Conservation (phyloP, 2,797 vertebrate genomes). For the Silurus lanzhouensis region DNA sequence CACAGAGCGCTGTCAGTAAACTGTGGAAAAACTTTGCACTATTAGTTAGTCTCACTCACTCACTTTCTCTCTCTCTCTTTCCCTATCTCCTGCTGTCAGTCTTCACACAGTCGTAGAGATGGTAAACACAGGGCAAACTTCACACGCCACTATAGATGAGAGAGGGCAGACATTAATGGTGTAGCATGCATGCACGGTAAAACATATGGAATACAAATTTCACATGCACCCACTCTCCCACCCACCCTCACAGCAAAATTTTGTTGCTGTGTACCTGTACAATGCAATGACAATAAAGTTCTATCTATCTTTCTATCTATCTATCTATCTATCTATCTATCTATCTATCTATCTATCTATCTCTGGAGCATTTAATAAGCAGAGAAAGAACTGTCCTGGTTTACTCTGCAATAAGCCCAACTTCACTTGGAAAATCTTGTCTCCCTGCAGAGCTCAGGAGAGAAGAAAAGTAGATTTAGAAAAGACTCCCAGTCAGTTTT, state of each 20-base stretch:
- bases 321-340: no score
- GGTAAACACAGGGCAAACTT: constrained; percentile 45
- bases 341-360: no score
- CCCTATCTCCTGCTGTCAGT: constrained; percentile 26
- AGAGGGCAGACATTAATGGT: constrained; percentile 31
- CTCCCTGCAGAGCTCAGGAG: constrained; percentile 10
- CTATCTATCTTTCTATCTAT: no score
- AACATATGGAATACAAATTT: constrained; percentile 42
- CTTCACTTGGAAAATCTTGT: constrained; percentile 26
- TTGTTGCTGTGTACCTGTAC: no score
- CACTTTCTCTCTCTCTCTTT: background rate
- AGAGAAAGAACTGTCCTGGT: constrained; percentile 28
- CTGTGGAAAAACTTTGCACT: constrained; percentile 19
- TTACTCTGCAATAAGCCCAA: constrained; percentile 32
- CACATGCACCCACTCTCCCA: background rate
- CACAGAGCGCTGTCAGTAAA: constrained; percentile 30
- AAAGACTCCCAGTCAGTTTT: constrained; percentile 15
- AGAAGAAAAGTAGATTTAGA: constrained; percentile 32
- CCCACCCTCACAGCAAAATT: no score
- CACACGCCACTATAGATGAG: constrained; percentile 35
- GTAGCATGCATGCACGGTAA: constrained; percentile 33
- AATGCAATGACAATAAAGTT: no score
- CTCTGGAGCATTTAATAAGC: constrained; percentile 21
- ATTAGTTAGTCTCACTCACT: background rate
- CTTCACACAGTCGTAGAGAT: constrained; percentile 32